phyloP scores from a whole-genome alignment of 2,888 invertebrate genomes.

The Chouioia cunea region DNA sequence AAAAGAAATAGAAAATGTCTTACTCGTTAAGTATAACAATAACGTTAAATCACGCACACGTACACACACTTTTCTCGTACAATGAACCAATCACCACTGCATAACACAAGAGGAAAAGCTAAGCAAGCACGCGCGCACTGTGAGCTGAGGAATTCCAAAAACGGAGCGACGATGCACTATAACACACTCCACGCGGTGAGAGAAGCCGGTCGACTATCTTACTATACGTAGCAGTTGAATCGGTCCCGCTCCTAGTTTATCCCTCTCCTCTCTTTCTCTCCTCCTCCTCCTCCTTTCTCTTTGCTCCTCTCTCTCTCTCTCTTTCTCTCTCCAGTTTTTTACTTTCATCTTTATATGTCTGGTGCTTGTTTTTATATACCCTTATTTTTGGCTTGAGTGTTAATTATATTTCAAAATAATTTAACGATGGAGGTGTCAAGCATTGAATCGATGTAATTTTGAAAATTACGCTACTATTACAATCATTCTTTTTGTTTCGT shows the following conservation, averaged over 20 bases:
- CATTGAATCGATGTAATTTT: too few relatives aligned
- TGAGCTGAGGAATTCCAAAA: not conserved
- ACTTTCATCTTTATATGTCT: not conserved
- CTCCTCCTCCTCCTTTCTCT: constrained; percentile 8
- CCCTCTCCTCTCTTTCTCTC: constrained; percentile 14
- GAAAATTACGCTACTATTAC: too few relatives aligned
- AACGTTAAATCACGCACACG: too few relatives aligned
- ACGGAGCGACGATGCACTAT: not conserved
- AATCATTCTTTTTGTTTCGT: not conserved
- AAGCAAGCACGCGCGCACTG: constrained; percentile 7
- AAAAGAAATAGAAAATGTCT: too few relatives aligned
- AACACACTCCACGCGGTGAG: constrained; percentile 22
- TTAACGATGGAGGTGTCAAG: too few relatives aligned
- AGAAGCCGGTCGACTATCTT: constrained; percentile 41
- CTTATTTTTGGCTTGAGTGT: not conserved
- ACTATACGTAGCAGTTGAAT: constrained; percentile 27
- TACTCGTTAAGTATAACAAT: too few relatives aligned
- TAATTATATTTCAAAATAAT: too few relatives aligned
- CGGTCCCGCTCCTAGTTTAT: constrained; percentile 5
- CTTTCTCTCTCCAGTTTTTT: not conserved
- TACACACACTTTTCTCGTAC: too few relatives aligned
- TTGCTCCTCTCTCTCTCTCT: constrained; percentile 1
- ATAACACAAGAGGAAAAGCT: constrained; percentile 1
- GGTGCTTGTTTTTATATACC: not conserved
- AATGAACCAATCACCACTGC: not conserved